A percentile compares a stretch with the other conserved stretches of the same genome.
phyloP scores from a whole-genome alignment of 1,140 invertebrate genomes.

The Drosophila orena region DNA sequence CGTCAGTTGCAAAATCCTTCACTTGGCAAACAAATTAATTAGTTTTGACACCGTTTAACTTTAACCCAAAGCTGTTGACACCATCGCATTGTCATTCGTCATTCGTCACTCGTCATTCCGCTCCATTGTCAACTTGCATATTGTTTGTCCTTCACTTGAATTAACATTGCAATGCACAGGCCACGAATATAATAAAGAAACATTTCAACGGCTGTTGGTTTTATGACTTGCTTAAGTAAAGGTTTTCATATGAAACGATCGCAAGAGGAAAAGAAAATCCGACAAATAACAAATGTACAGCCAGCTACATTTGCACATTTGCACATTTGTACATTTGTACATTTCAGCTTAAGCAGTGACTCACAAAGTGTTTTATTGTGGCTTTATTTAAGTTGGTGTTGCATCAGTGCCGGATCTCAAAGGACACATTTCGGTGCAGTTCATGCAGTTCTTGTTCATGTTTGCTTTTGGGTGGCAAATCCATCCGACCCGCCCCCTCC shows the following conservation, averaged over 20 bases:
- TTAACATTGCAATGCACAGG: slow-evolving; percentile 42
- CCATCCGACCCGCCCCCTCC: slow-evolving; percentile 6
- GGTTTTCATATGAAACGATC: slow-evolving; percentile 4
- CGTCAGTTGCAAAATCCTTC: slow-evolving; percentile 27
- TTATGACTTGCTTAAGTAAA: slow-evolving; percentile 35
- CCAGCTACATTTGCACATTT: not conserved
- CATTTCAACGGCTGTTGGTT: slow-evolving; percentile 32
- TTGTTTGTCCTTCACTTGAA: slow-evolving; percentile 50
- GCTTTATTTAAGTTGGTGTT: slow-evolving; percentile 9
- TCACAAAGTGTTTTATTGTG: not conserved
- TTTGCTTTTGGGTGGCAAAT: slow-evolving; percentile 9
- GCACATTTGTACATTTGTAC: too few relatives aligned
- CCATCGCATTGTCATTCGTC: slow-evolving; percentile 31
- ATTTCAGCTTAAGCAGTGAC: not conserved
- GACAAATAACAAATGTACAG: not conserved
- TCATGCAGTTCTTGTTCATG: slow-evolving; percentile 9
- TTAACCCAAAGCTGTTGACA: slow-evolving; percentile 42
- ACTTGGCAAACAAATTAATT: slow-evolving; percentile 36
- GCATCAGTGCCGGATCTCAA: slow-evolving; percentile 42
- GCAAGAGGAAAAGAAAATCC: slow-evolving; percentile 3
- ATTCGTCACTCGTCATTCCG: slow-evolving; percentile 44
- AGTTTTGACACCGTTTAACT: slow-evolving; percentile 51
- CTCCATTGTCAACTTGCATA: slow-evolving; percentile 39
- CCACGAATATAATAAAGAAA: slow-evolving; percentile 15
- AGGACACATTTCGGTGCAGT: slow-evolving; percentile 48